These are phyloP conservation scores for Dicrostonyx torquatus DNA, from an alignment of 2,797 vertebrate species.

Conservation along the genomic window DNA sequence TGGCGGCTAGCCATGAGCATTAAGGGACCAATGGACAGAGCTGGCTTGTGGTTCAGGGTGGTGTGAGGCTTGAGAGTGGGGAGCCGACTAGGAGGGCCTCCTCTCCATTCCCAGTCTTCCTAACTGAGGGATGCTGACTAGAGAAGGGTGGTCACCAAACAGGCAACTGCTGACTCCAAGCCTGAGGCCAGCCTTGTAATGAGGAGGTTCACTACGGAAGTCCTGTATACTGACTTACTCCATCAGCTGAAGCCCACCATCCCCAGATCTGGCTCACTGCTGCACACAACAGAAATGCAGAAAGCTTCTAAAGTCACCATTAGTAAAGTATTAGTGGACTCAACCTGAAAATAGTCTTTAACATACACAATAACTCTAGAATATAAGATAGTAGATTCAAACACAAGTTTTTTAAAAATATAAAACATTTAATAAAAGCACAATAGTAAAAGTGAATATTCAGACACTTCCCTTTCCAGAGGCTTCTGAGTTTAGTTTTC, in stretches of 20 bases:
- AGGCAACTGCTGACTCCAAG: background rate
- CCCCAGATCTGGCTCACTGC: background rate
- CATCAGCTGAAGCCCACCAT: background rate
- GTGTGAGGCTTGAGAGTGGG: background rate
- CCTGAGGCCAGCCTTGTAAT: background rate
- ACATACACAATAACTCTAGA: slow-evolving; percentile 3
- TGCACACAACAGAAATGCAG: background rate
- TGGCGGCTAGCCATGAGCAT: background rate
- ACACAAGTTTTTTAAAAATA: slow-evolving; percentile 11
- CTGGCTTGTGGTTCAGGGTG: background rate
- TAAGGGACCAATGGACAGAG: background rate
- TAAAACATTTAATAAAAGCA: slow-evolving; percentile 45
- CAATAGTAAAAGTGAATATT: background rate
- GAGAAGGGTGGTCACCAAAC: slow-evolving; percentile 40
- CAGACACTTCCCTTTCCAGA: background rate
- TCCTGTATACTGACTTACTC: background rate
- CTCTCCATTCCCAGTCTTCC: background rate
- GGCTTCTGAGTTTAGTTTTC: background rate
- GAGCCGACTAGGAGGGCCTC: background rate
- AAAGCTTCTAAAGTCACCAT: background rate
- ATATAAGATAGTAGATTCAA: slow-evolving; percentile 22
- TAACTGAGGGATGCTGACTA: background rate
- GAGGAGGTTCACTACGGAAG: background rate
- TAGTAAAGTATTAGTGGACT: background rate
- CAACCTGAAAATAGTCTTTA: slow-evolving; percentile 38